These are phyloP conservation scores for Delichon dasypus DNA, from an alignment of 2,797 vertebrate genomes.

Conservation along the genomic window DNA sequence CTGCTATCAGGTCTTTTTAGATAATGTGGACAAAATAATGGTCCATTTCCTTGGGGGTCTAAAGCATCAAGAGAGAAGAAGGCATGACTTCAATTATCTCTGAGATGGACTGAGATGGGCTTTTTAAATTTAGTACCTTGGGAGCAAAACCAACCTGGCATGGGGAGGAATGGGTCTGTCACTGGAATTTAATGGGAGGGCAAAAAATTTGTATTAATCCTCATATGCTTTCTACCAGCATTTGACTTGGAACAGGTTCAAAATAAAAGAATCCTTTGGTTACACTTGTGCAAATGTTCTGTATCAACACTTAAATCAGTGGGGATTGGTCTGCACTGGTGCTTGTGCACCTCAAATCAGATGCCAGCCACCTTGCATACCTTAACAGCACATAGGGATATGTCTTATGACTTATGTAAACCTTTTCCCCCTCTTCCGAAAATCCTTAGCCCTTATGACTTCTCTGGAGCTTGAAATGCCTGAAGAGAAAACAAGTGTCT, in stretches of 20 bases:
- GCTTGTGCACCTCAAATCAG: neutral
- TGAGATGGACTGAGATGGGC: neutral
- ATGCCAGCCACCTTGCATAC: neutral
- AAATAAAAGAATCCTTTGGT: slow-evolving; percentile 28
- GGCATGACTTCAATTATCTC: neutral
- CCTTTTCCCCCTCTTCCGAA: neutral
- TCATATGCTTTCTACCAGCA: neutral
- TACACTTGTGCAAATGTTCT: neutral
- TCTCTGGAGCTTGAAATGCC: neutral
- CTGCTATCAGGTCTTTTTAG: neutral
- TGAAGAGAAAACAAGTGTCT: neutral
- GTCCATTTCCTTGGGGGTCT: neutral
- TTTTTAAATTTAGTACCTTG: neutral
- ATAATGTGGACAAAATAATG: neutral
- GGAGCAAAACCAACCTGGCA: neutral
- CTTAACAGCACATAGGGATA: neutral
- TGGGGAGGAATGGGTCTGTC: slow-evolving; percentile 1
- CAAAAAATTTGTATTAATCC: slow-evolving; percentile 4
- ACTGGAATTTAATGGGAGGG: neutral
- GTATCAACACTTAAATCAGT: neutral
- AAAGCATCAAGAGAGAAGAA: neutral
- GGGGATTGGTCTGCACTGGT: neutral
- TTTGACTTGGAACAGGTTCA: neutral
- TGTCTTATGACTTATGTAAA: neutral
- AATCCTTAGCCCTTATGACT: neutral